Evolutionary conservation across 2,888 invertebrate genomes (phyloP).

Genomic region (Drosophila histrio): DNA sequence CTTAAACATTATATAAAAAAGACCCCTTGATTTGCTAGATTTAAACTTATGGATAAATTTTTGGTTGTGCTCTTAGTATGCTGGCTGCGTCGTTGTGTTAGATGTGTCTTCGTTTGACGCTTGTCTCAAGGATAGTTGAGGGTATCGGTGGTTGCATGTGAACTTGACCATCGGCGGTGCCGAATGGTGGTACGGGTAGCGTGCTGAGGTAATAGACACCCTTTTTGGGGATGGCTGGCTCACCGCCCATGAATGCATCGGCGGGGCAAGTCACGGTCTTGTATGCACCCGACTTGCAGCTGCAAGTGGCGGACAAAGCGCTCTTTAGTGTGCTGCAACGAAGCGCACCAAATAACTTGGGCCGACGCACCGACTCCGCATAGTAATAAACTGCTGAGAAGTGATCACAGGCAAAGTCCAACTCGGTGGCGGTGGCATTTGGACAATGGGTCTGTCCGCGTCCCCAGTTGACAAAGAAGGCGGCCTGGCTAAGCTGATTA

Average conservation of each 20-base stretch:
- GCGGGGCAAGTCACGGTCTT: constrained; percentile 45
- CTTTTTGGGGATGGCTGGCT: constrained; percentile 75
- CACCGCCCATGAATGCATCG: constrained; percentile 80
- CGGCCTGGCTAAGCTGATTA: constrained; percentile 77
- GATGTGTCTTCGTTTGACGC: constrained; percentile 2
- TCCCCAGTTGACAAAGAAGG: constrained; percentile 84
- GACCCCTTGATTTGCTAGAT: neutral
- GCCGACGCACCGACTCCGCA: constrained; percentile 75
- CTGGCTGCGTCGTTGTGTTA: neutral
- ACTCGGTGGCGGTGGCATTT: constrained; percentile 77
- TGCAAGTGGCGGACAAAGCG: constrained; percentile 50
- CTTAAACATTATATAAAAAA: neutral
- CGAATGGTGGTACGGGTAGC: constrained; percentile 58
- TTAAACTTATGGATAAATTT: constrained; percentile 18
- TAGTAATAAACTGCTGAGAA: constrained; percentile 80
- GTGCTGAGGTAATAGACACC: constrained; percentile 81
- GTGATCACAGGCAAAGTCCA: constrained; percentile 80
- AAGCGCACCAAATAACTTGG: constrained; percentile 73
- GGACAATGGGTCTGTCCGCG: constrained; percentile 83
- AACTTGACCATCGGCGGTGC: constrained; percentile 65
- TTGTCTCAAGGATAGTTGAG: constrained; percentile 62
- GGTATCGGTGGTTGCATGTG: constrained; percentile 54
- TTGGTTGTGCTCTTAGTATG: constrained; percentile 15
- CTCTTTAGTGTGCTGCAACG: constrained; percentile 53
- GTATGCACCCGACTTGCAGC: constrained; percentile 43